Evolutionary conservation across 2,797 vertebrate genomes (phyloP), one percentile per base, ranked within the genome.

Genomic region (Catharus ustulatus): DNA sequence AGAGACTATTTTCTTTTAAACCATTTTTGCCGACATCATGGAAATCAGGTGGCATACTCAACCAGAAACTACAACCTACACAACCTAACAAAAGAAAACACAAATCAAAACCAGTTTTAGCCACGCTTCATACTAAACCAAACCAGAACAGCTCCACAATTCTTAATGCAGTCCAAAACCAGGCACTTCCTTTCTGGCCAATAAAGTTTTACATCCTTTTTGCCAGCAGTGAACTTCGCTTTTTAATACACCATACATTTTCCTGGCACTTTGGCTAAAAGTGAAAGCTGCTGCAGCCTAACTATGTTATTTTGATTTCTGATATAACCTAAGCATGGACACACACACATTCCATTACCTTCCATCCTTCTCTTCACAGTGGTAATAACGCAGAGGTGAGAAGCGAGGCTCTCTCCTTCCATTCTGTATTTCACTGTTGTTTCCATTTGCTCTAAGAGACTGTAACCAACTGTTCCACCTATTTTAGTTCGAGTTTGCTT

Each of bases 31-130:
- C 57, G 43, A 38, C 32, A 87, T 46, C 24, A 84, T 2, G 26
- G 30, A 87, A 87, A 72, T 74, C 43, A 59, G 23, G 49, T 62
- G 52, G 42, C 42, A 49, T 11, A 57, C 34, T 77, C 15, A 29
- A 10, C 58, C 61, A 92, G 62, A 83, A 87, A 84, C 19, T 86
- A 29, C 69, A 66, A 75, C 30, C 22, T 20, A 4, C 40, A 48
- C 9, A 72, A 77, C 6, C 2, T 9, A 69, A 87, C 46, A 90
- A 79, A 85, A 83, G 57, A 51, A 81, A 82, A 67, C 26, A 12
- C 22, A 87, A 87, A 87, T 74, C 57, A 84, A 93, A 87, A 81
- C 23, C 87, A 90, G 61, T 87, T 79, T 48, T 18, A 46, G 42
- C 22, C 45, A 62, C 4, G 30, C 29, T 75, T 71, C 51, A 66